Evolutionary conservation across 2,888 invertebrate genomes (phyloP), one percentile per base, ranked within the genome.

Genomic region (Amphimallon solstitiale): DNA sequence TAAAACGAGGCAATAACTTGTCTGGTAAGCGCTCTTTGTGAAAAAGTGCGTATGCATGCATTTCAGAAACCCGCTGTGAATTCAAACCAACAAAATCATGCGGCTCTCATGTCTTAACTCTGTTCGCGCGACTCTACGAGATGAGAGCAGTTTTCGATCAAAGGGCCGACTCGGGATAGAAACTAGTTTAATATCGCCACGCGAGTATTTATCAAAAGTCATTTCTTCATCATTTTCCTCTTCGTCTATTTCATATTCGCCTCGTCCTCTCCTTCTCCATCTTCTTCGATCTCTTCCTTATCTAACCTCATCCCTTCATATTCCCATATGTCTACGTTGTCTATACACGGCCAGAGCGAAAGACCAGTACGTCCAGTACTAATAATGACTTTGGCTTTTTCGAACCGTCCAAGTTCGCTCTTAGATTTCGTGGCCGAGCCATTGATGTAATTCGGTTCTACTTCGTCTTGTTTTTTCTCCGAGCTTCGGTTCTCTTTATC

Each of bases 21-120:
- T 72, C 71, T 70, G 68, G 72, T n/a, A n/a, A 73, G 68, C 70
- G 72, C 64, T 71, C 74, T 73, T 74, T 73, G 71, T 71, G 74
- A 73, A 73, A 75, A 75, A 75, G 72, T 70, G 56, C 43, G 56
- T 56, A 68, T 69, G 72, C 73, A 70, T 73, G 74, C 71, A 74
- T 69, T 70, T 68, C 63, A 48, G 65, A 66, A 71, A 72, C 75
- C 74, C 74, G 75, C 76, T 78, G 77, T 74, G 76, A 75, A 76
- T 73, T 40, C 74, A 72, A 76, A 75, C 77, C 74, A 75, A 76
- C 77, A 76, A 77, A 79, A 77, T 76, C 76, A 76, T 75, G 76
- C 75, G 73, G 75, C 56, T 56, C 56, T 56, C 43, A 75, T 75
- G 73, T 77, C 77, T 77, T 5, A n/a, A n/a, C n/a, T n/a, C n/a